These are phyloP conservation scores for Mythimna pallens DNA, from an alignment of 2,888 invertebrate species.

Conservation along the genomic window DNA sequence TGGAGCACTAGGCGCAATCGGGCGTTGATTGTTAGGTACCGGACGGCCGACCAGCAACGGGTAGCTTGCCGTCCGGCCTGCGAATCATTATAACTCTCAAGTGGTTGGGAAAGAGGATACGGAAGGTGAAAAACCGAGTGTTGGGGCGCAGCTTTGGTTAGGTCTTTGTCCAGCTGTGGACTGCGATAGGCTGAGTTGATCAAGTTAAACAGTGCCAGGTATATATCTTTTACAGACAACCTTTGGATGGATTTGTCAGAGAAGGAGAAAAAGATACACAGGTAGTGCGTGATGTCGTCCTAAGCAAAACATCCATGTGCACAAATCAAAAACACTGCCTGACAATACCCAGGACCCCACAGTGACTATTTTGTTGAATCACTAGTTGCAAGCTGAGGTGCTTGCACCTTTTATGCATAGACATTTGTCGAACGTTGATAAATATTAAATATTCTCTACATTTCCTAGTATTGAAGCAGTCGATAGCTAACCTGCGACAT, in stretches of 20 bases:
- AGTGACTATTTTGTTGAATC: too few species aligned
- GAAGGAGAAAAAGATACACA: too few species aligned
- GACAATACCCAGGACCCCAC: too few species aligned
- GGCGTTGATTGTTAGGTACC: too few species aligned
- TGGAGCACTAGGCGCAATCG: too few species aligned
- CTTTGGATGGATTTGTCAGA: too few species aligned
- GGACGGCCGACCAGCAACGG: too few species aligned
- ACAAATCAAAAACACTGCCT: not conserved
- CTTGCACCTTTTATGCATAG: not conserved
- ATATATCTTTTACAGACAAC: too few species aligned
- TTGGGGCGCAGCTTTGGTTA: not conserved
- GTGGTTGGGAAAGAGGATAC: not conserved
- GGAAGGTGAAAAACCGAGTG: not conserved
- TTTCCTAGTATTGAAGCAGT: slow-evolving; percentile 9
- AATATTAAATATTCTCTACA: not conserved
- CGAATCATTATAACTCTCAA: not conserved
- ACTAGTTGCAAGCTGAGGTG: not conserved
- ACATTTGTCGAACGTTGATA: slow-evolving; percentile 1
- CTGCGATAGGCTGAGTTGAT: not conserved
- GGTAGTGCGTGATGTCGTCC: too few species aligned
- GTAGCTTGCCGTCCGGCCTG: too few species aligned
- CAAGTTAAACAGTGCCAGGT: not conserved
- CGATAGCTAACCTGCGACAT: not conserved
- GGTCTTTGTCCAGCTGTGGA: not conserved
- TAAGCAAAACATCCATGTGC: not conserved